These are phyloP conservation scores for Phyllopteryx taeniolatus DNA, from an alignment of 2,113 vertebrate species.

Conservation along the genomic window DNA sequence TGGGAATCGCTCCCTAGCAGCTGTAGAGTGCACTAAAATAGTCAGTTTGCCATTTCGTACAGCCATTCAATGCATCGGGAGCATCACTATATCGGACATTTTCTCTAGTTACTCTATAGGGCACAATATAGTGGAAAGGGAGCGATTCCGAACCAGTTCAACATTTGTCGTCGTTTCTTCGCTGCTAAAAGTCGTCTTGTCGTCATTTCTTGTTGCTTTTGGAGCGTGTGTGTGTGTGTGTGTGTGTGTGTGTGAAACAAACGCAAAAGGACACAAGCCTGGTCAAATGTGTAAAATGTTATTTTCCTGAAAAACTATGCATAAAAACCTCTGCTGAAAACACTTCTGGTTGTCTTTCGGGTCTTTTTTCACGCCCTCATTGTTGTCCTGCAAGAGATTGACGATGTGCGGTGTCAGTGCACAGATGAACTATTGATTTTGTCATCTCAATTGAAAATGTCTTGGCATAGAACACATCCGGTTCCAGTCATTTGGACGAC, in stretches of 20 bases:
- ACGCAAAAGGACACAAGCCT: slow-evolving; percentile 26
- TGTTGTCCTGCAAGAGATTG: slow-evolving; percentile 16
- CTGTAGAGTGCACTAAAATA: too few relatives aligned
- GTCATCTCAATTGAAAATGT: neutral
- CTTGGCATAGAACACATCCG: neutral
- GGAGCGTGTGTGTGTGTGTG: neutral
- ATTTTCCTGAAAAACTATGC: slow-evolving; percentile 70
- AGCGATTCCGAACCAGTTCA: neutral
- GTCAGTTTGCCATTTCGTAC: too few relatives aligned
- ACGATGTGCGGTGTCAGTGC: slow-evolving; percentile 15
- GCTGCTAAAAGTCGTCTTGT: neutral
- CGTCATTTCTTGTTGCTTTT: neutral
- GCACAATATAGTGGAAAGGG: too few relatives aligned
- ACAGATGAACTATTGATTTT: slow-evolving; percentile 60
- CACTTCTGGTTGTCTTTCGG: neutral
- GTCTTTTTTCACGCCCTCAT: neutral
- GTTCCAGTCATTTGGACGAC: neutral
- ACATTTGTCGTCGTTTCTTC: neutral
- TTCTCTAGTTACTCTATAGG: too few relatives aligned
- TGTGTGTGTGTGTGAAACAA: neutral
- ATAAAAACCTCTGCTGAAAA: slow-evolving; percentile 65
- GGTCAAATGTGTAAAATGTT: slow-evolving; percentile 33
- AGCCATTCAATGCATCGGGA: too few relatives aligned
- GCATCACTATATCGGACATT: too few relatives aligned
- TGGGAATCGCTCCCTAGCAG: too few relatives aligned